These are phyloP conservation scores for Stomorhina lunata DNA, from an alignment of 2,888 invertebrate species.

Conservation along the genomic window DNA sequence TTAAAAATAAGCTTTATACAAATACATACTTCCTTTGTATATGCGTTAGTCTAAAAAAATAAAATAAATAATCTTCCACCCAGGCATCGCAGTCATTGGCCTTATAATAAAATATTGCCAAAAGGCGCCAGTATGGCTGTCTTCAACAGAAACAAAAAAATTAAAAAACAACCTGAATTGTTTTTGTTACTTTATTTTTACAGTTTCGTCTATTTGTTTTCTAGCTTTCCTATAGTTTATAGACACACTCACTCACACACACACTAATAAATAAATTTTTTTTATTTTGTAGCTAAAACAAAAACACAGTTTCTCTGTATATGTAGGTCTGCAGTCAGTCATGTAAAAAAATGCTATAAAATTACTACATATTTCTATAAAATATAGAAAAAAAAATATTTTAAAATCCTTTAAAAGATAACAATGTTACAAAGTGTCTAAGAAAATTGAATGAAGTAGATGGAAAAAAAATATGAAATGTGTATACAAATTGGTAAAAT, in stretches of 20 bases:
- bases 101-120: constrained; percentile 57
- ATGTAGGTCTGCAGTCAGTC: constrained; percentile 51
- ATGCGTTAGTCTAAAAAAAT: constrained; percentile 3
- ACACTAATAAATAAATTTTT: not conserved
- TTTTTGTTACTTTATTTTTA: constrained; percentile 31
- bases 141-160: constrained; percentile 53
- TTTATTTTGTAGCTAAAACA: not conserved
- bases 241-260: not conserved
- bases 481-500: constrained; percentile 10
- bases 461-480: not conserved
- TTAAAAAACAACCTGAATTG: constrained; percentile 63
- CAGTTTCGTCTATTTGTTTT: constrained; percentile 18
- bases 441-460: not conserved
- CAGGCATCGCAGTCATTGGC: constrained; percentile 59
- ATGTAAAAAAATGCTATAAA: too few relatives aligned
- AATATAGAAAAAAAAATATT: not conserved
- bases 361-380: too few relatives aligned
- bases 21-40: too few relatives aligned
- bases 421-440: constrained; percentile 54
- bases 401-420: constrained; percentile 49
- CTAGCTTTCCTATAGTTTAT: not conserved
- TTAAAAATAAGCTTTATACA: too few relatives aligned
- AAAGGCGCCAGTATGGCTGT: constrained; percentile 63
- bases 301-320: constrained; percentile 37
- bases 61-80: too few relatives aligned